phyloP scores from a whole-genome alignment of 1,140 invertebrate species.

The Battus philenor region DNA sequence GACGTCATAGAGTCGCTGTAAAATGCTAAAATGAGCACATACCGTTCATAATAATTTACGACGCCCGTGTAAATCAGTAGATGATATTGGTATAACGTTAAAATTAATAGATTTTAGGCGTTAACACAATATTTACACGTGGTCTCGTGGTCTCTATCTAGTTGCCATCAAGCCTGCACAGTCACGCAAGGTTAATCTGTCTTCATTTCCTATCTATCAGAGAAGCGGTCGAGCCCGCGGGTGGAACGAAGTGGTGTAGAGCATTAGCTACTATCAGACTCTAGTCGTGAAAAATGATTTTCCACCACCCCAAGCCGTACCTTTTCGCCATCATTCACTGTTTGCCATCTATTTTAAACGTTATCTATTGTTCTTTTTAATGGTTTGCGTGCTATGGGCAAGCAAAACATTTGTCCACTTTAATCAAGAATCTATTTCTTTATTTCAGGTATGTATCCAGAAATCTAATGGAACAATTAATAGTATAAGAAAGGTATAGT shows the following conservation, averaged over 20 bases:
- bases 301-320: conserved; percentile 55
- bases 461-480: background rate
- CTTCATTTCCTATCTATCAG: conserved; percentile 74
- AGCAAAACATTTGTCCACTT: conserved; percentile 48
- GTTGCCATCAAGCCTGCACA: conserved; percentile 43
- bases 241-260: conserved; percentile 47
- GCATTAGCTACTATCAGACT: conserved; percentile 66
- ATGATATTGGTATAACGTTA: conserved; percentile 1
- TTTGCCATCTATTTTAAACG: conserved; percentile 61
- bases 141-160: conserved; percentile 27
- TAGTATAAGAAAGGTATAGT: conserved; percentile 1
- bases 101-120: conserved; percentile 7
- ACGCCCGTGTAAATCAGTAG: too few relatives aligned
- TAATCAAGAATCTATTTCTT: conserved; percentile 51
- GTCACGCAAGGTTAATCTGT: conserved; percentile 70
- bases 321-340: conserved; percentile 56
- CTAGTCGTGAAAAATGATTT: conserved; percentile 68
- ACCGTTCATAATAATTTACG: too few relatives aligned
- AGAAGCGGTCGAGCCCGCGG: conserved; percentile 45
- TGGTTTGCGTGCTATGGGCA: conserved; percentile 53
- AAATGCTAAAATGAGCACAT: conserved; percentile 6
- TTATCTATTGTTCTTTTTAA: conserved; percentile 56
- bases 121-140: conserved; percentile 28
- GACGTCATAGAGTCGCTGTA: conserved; percentile 5
- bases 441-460: conserved; percentile 56